Conservation (phyloP, 2,888 invertebrate genomes). For the Diarsia mendica region DNA sequence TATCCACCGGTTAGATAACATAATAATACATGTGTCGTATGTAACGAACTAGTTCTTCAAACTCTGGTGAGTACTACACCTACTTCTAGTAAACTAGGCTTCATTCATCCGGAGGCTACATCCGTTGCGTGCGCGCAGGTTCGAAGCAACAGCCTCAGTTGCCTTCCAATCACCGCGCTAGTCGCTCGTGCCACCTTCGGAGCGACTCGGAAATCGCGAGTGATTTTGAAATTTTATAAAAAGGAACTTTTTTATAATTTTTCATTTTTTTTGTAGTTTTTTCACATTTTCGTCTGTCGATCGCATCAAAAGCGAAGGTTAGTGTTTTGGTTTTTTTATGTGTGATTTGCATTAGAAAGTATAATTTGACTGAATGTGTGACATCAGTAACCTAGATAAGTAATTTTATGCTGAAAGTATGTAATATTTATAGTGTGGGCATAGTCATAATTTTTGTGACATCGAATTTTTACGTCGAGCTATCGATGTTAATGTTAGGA, state of each 20-base stretch:
- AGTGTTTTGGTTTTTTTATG: conserved; percentile 37
- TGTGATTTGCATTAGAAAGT: conserved; percentile 48
- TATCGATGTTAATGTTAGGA: background rate
- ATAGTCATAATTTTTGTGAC: conserved; percentile 11
- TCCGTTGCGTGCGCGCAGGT: conserved; percentile 62
- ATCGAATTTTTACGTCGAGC: background rate
- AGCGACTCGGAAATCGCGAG: conserved; percentile 56
- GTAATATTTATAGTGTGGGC: conserved; percentile 16
- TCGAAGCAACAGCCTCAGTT: conserved; percentile 64
- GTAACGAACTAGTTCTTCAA: conserved; percentile 14
- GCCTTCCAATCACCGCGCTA: conserved; percentile 58
- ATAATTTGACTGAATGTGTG: conserved; percentile 32
- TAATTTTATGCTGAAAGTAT: conserved; percentile 38
- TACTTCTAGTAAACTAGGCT: conserved; percentile 48
- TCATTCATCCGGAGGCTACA: conserved; percentile 62
- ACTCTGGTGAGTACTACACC: conserved; percentile 33
- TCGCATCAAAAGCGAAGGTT: conserved; percentile 50
- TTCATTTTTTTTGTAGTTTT: background rate
- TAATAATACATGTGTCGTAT: conserved; percentile 17
- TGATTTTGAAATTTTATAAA: conserved; percentile 48
- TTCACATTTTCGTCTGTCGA: conserved; percentile 20
- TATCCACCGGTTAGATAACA: conserved; percentile 16
- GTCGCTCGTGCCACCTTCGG: conserved; percentile 50
- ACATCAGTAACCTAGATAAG: conserved; percentile 42
- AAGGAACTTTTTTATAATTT: conserved; percentile 13